Evolutionary conservation across 2,888 invertebrate genomes (phyloP).

Genomic region (Idaea dimidiata): DNA sequence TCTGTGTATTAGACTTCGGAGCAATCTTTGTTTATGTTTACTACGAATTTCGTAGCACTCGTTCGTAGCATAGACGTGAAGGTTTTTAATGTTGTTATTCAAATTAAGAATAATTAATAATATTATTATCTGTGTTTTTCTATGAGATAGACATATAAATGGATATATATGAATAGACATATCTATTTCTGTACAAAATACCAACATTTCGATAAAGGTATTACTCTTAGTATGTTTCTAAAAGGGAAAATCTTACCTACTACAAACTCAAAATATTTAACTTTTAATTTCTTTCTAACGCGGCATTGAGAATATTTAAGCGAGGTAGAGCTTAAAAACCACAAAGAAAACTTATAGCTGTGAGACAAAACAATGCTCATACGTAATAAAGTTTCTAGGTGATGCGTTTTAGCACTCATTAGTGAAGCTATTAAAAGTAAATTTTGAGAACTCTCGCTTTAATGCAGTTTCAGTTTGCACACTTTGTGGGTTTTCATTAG

Average conservation of each 20-base stretch:
- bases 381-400: not conserved
- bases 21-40: not conserved
- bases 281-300: not conserved
- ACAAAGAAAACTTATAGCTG: constrained; percentile 7
- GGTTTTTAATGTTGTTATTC: not conserved
- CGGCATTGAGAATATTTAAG: constrained; percentile 19
- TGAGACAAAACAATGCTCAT: constrained; percentile 15
- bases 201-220: too few relatives aligned
- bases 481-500: not conserved
- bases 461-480: not conserved
- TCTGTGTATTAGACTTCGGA: not conserved
- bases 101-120: too few relatives aligned
- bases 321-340: constrained; percentile 15
- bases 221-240: too few relatives aligned
- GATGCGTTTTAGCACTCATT: not conserved
- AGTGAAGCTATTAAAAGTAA: not conserved
- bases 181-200: too few relatives aligned
- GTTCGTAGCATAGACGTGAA: not conserved
- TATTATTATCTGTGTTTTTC: too few relatives aligned
- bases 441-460: not conserved
- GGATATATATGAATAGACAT: too few relatives aligned
- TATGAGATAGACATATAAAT: too few relatives aligned
- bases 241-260: not conserved
- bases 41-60: not conserved
- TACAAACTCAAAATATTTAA: not conserved